Conservation (phyloP, 2,888 invertebrate species). For the Pollenia amentaria region DNA sequence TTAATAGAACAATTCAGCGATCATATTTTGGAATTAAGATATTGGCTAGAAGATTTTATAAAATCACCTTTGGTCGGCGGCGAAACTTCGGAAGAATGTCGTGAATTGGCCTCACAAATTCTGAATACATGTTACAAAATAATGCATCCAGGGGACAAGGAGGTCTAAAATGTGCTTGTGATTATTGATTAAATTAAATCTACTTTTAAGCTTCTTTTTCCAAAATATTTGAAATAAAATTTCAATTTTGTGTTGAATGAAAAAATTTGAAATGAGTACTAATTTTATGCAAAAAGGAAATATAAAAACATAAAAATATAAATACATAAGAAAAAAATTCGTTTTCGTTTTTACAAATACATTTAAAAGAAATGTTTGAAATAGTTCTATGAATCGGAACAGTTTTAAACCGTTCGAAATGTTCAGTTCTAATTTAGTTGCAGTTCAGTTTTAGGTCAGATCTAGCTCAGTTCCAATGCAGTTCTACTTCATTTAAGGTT, state of each 20-base stretch:
- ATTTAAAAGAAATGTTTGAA: no score
- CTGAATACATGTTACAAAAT: constrained; percentile 83
- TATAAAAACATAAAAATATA: no score
- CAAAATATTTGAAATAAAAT: constrained; percentile 45
- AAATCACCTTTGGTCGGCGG: constrained; percentile 86
- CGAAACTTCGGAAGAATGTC: constrained; percentile 88
- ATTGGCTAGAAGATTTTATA: constrained; percentile 88
- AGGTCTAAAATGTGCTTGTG: constrained; percentile 3
- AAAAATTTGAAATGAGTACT: background rate
- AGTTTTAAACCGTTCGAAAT: no score
- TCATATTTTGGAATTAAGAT: constrained; percentile 87
- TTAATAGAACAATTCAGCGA: constrained; percentile 87
- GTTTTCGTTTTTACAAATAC: no score
- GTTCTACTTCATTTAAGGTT: no score
- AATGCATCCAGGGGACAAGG: constrained; percentile 44
- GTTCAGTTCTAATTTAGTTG: no score
- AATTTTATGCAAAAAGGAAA: background rate
- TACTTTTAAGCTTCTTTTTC: background rate
- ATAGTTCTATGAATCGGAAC: no score
- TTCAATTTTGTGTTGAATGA: constrained; percentile 17
- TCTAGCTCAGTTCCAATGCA: no score
- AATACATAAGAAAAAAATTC: no score
- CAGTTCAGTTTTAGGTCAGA: no score
- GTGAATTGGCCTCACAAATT: constrained; percentile 87
- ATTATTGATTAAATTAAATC: background rate